Conservation (phyloP, 2,888 invertebrate genomes). For the Eupithecia inturbata region DNA sequence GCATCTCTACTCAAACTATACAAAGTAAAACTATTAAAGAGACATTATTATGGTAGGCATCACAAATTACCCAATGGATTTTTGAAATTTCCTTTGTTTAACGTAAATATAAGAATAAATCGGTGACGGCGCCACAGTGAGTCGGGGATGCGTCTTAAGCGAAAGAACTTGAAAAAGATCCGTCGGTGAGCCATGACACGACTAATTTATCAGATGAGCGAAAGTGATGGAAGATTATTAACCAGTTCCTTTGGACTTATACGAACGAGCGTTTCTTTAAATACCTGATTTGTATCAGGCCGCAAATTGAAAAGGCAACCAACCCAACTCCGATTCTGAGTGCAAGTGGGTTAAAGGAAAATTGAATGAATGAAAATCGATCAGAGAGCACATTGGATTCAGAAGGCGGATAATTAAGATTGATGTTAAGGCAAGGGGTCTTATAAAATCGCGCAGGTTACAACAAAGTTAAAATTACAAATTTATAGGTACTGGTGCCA, state of each 20-base stretch:
- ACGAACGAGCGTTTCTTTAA: background rate
- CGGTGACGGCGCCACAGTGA: too few species aligned
- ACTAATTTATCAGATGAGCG: slow-evolving; percentile 43
- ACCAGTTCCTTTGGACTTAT: slow-evolving; percentile 20
- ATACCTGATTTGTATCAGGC: background rate
- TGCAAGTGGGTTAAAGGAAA: background rate
- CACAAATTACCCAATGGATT: too few species aligned
- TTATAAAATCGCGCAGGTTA: background rate
- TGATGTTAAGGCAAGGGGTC: background rate
- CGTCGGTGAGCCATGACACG: slow-evolving; percentile 21
- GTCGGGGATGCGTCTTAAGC: too few species aligned
- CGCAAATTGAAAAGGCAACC: background rate
- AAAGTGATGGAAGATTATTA: slow-evolving; percentile 40
- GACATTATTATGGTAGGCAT: too few species aligned
- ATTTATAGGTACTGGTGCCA: background rate
- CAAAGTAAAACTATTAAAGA: too few species aligned
- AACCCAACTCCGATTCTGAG: background rate
- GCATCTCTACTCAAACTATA: too few species aligned
- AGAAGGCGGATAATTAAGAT: background rate
- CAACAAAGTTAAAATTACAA: background rate
- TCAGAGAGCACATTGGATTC: background rate
- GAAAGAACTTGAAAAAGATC: slow-evolving; percentile 26
- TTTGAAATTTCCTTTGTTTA: too few species aligned
- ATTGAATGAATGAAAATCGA: background rate
- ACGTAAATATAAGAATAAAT: too few species aligned